These are phyloP conservation scores for Drosophila lacicola DNA, from an alignment of 2,888 invertebrate species.

Conservation along the genomic window DNA sequence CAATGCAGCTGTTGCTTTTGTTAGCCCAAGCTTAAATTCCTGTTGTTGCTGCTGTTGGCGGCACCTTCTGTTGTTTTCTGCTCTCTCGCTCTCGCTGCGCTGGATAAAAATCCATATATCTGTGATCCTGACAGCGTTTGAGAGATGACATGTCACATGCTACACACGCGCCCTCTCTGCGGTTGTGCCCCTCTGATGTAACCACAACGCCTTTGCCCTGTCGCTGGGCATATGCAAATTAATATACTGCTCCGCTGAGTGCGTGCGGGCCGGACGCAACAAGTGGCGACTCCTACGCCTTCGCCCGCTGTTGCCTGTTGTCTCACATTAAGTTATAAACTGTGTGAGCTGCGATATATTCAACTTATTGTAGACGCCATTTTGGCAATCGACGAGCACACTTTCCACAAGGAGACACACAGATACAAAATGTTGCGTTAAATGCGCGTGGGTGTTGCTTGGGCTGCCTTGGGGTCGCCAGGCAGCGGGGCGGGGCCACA, in stretches of 20 bases:
- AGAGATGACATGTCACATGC: conserved; percentile 56
- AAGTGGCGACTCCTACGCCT: conserved; percentile 37
- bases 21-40: background rate
- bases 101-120: conserved; percentile 62
- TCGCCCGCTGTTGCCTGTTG: background rate
- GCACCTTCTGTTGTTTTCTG: conserved; percentile 18
- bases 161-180: conserved; percentile 26
- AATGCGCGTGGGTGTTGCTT: conserved; percentile 62
- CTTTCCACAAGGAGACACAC: conserved; percentile 7
- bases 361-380: conserved; percentile 57
- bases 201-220: conserved; percentile 35
- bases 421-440: conserved; percentile 35
- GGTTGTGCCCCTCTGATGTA: conserved; percentile 31
- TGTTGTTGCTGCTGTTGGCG: background rate
- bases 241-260: conserved; percentile 5
- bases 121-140: conserved; percentile 55
- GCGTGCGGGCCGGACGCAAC: conserved; percentile 46
- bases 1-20: conserved; percentile 22
- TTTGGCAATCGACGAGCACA: conserved; percentile 40
- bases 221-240: conserved; percentile 34
- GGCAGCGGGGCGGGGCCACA: background rate
- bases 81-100: conserved; percentile 1
- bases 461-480: conserved; percentile 10
- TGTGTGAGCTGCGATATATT: conserved; percentile 29
- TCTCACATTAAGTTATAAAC: conserved; percentile 37